Evolutionary conservation across 2,797 vertebrate genomes (phyloP).

Genomic region (Tadarida brasiliensis): DNA sequence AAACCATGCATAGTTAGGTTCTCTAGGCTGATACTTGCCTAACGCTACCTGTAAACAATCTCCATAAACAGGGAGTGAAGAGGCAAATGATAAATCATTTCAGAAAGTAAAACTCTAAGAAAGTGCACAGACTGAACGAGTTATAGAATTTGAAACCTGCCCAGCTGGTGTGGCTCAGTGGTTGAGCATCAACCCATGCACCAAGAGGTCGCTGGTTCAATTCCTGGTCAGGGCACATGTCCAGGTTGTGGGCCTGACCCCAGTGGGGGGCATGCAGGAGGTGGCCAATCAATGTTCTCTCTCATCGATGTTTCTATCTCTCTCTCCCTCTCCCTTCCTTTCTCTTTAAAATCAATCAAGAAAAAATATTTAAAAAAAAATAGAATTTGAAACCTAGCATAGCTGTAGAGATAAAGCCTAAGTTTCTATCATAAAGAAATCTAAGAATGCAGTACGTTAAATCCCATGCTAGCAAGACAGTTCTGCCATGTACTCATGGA

Average conservation of each 20-base stretch:
- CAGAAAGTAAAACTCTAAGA: conserved; percentile 23
- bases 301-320: too few species aligned
- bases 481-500: neutral
- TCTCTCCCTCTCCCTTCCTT: too few species aligned
- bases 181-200: too few species aligned
- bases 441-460: neutral
- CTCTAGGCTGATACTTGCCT: neutral
- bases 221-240: too few species aligned
- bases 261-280: too few species aligned
- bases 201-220: too few species aligned
- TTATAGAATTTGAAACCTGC: neutral
- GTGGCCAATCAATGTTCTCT: too few species aligned
- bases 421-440: conserved; percentile 16
- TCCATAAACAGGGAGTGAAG: neutral
- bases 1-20: neutral
- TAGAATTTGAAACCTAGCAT: neutral
- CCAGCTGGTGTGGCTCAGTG: neutral
- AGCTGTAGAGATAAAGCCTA: neutral
- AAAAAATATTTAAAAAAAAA: neutral
- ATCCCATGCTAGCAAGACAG: neutral
- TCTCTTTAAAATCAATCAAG: too few species aligned
- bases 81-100: neutral
- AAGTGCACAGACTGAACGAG: neutral
- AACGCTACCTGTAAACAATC: neutral
- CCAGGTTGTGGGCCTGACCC: too few species aligned